Percentiles rank a stretch among this genome's conserved stretches.
phyloP scores from a whole-genome alignment of 2,797 vertebrate species.

The Poecilia gillii region DNA sequence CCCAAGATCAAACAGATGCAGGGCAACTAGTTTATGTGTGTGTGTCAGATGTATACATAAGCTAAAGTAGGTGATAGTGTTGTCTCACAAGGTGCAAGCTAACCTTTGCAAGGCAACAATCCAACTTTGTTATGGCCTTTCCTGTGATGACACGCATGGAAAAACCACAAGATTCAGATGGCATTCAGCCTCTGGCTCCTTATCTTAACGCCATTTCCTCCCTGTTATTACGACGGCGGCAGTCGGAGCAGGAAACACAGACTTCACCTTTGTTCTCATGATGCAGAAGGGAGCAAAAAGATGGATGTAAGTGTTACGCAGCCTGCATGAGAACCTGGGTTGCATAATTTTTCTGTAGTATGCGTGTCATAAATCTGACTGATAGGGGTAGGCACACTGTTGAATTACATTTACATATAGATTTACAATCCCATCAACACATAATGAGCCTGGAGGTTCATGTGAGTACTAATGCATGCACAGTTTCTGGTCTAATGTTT shows the following conservation, averaged over 20 bases:
- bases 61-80: slow-evolving; percentile 55
- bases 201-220: slow-evolving; percentile 64
- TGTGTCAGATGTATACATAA: slow-evolving; percentile 48
- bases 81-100: slow-evolving; percentile 62
- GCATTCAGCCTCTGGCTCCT: slow-evolving; percentile 77
- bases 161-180: slow-evolving; percentile 79
- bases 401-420: slow-evolving; percentile 80
- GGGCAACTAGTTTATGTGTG: slow-evolving; percentile 45
- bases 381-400: slow-evolving; percentile 70
- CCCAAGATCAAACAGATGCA: slow-evolving; percentile 74
- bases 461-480: slow-evolving; percentile 52
- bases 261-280: slow-evolving; percentile 65
- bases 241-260: slow-evolving; percentile 56
- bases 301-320: slow-evolving; percentile 64
- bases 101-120: slow-evolving; percentile 82
- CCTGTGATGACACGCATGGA: slow-evolving; percentile 80
- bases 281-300: slow-evolving; percentile 44
- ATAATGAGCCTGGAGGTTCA: slow-evolving; percentile 70
- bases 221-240: slow-evolving; percentile 46
- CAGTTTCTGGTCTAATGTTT: slow-evolving; percentile 62
- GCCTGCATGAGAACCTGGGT: slow-evolving; percentile 43
- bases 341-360: slow-evolving; percentile 64
- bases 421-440: slow-evolving; percentile 78
- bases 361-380: slow-evolving; percentile 74
- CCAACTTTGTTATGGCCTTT: slow-evolving; percentile 80